Evolutionary conservation across 2,888 invertebrate genomes (phyloP).

Genomic region (Aquatica leii): DNA sequence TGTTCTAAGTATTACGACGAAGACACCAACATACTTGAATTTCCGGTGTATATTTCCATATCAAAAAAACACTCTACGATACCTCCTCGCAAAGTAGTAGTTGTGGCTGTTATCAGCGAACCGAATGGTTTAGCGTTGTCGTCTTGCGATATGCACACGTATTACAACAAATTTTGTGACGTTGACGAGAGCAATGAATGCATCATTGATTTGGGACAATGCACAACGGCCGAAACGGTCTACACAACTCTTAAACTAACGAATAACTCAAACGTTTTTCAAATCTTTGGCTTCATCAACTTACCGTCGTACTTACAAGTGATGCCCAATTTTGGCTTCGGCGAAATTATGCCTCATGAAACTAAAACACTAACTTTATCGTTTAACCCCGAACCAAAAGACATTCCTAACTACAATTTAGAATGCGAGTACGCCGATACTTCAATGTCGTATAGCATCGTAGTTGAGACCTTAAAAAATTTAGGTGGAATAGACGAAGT

Average conservation of each 20-base stretch:
- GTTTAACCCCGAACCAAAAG: conserved; percentile 38
- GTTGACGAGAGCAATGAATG: conserved; percentile 39
- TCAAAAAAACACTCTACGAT: conserved; percentile 37
- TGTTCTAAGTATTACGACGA: conserved; percentile 26
- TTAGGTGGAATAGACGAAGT: conserved; percentile 27
- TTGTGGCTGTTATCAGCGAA: conserved; percentile 44
- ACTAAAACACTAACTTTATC: conserved; percentile 37
- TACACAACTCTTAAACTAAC: conserved; percentile 40
- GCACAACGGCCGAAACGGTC: conserved; percentile 44
- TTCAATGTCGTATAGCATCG: conserved; percentile 23
- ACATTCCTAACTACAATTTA: conserved; percentile 29
- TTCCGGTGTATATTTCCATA: conserved; percentile 40
- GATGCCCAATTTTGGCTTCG: conserved; percentile 48
- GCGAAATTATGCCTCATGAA: conserved; percentile 44
- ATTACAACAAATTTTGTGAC: conserved; percentile 21
- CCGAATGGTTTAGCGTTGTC: conserved; percentile 34
- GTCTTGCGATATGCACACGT: conserved; percentile 22
- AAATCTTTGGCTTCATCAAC: conserved; percentile 46
- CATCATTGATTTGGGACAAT: conserved; percentile 44
- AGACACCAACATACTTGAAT: conserved; percentile 40
- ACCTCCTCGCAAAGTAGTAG: conserved; percentile 42
- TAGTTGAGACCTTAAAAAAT: conserved; percentile 37
- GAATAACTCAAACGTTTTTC: conserved; percentile 42
- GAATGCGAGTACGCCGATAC: conserved; percentile 21
- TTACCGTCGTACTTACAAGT: conserved; percentile 47